A percentile compares a stretch with the other conserved stretches of the same genome.
These are phyloP conservation scores for Philhelius pedissequus DNA, from an alignment of 2,888 invertebrate genomes.

Conservation along the genomic window DNA sequence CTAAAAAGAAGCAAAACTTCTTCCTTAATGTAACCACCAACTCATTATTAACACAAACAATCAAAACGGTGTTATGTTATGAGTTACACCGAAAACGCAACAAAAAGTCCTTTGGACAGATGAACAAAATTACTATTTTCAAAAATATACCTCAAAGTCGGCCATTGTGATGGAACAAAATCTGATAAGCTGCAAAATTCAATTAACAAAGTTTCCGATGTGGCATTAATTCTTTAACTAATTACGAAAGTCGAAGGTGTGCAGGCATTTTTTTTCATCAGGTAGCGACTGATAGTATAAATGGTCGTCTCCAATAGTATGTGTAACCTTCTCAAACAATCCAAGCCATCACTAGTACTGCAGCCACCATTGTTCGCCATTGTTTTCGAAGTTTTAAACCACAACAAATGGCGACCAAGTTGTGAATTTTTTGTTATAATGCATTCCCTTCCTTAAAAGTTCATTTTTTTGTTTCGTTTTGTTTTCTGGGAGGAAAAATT, in stretches of 20 bases:
- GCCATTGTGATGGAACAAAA: conserved; percentile 41
- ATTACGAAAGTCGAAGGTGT: conserved; percentile 66
- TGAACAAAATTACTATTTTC: conserved; percentile 35
- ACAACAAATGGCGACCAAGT: conserved; percentile 22
- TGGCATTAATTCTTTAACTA: conserved; percentile 64
- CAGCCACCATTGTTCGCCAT: neutral
- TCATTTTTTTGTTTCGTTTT: neutral
- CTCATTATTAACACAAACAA: no score
- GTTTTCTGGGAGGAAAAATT: neutral
- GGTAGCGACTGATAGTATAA: neutral
- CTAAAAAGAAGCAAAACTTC: no score
- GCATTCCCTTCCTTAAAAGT: neutral
- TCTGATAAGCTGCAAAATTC: conserved; percentile 53
- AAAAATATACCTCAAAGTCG: conserved; percentile 23
- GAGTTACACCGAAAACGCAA: conserved; percentile 20
- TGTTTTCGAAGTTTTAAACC: conserved; percentile 32
- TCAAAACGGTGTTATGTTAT: no score
- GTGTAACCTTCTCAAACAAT: conserved; percentile 25
- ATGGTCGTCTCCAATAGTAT: no score
- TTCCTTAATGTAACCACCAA: no score
- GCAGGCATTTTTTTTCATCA: conserved; percentile 27
- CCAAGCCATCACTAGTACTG: neutral
- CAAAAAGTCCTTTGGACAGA: neutral
- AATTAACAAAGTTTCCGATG: conserved; percentile 64
- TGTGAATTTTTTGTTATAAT: conserved; percentile 24